Evolutionary conservation across 2,888 invertebrate species (phyloP), one percentile per base, ranked within the genome.

Genomic region (Epirrita christyi): DNA sequence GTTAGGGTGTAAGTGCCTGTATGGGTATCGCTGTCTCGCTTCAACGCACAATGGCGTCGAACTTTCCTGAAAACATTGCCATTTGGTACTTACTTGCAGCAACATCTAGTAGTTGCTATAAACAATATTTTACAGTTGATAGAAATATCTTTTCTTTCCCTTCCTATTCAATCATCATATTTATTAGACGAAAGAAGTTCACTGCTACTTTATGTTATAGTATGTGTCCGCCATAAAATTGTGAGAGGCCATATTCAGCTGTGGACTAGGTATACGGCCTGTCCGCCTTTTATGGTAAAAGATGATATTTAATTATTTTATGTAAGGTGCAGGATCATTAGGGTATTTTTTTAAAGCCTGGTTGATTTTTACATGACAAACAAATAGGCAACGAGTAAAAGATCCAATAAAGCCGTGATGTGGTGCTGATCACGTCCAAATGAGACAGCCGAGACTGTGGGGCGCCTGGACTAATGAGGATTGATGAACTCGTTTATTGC

Each of bases 1-100:
- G 82, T 81, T 83, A 83, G 72, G 72, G 68, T 65, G 73, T 78
- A 78, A 82, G 82, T 81, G 79, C 75, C 73, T 73, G 70, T 69
- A 71, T 77, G 66, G 62, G 57, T 69, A 63, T 67, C 52, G 64
- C 69, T 59, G 57, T 78, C 82, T 71, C 76, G 65, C 75, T 81
- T 73, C 59, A 61, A 55, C 75, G 62, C 69, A 62, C 70, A 73
- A 80, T 76, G 73, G 74, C 71, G 72, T 67, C 72, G 65, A 45
- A 49, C 37, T 49, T 56, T 60, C 45, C 40, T 47, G 57, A 68
- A 66, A 55, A 56, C 51, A 40, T 38, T 48, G 21, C n/a, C 37
- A 55, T 28, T 53, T 45, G 40, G 34, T 41, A 21, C 14, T 11
- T 41, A 21, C 14, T 11, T 27, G 11, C 32, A 32, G 8, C 6